Evolutionary conservation across 2,113 vertebrate species (phyloP), one percentile per base, ranked within the genome.

Genomic region (Dromiciops gliroides): DNA sequence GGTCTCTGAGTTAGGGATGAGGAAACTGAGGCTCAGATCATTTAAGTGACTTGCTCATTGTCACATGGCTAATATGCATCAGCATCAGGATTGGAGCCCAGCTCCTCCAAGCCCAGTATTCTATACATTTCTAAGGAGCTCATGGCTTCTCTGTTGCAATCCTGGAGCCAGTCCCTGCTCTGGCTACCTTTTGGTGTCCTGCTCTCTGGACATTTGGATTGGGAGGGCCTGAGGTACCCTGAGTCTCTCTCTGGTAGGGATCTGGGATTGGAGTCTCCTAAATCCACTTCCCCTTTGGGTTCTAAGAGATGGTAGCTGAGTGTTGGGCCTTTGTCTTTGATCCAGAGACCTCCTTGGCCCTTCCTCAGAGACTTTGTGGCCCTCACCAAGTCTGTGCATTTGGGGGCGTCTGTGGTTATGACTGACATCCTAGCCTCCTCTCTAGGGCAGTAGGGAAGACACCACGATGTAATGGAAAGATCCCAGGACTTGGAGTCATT

Each of bases 401-500:
- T 75, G 14, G 14, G 67, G 67, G 37, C 14, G 44, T 75, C 37
- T 2, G 37, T 44, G 37, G 37, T 16, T 37, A n/a, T 75, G 67
- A n/a, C 14, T 67, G 37, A n/a, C 37, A n/a, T 37, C 14, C 12
- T 28, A 28, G 53, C 53, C 26, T 56, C 53, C 26, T 9, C 31
- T 60, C 56, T 31, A 75, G 37, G 37, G 3, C 10, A 51, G 3
- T n/a, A 0, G 2, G 75, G 50, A 47, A 52, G 93, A 89, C n/a
- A 91, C 96, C 67, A 75, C 28, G 75, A 93, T 47, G 2, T 0
- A 0, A 67, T 83, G 9, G 3, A 0, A 28, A 24, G 6, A 83
- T 51, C 92, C 97, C 53, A 75, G 89, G 90, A 92, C 56, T 9
- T 12, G 83, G 92, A 92, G 88, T 83, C 19, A 44, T n/a, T 19